phyloP scores from a whole-genome alignment of 2,888 invertebrate species.

The Gari tellinella region DNA sequence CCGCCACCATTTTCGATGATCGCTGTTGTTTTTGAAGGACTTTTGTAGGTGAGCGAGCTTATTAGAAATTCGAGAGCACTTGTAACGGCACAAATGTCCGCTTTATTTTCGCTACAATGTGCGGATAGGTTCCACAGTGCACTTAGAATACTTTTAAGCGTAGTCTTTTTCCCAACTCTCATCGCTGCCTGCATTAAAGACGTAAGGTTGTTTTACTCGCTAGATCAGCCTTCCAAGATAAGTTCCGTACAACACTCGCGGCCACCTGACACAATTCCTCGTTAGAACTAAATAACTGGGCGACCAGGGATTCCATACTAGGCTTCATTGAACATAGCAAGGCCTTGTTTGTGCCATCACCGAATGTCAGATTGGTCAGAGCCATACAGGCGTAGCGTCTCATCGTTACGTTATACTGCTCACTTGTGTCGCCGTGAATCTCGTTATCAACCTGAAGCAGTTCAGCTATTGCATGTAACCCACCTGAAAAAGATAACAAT shows the following conservation, averaged over 20 bases:
- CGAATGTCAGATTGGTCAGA: constrained; percentile 98
- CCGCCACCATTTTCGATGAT: constrained; percentile 98
- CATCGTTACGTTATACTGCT: constrained; percentile 90
- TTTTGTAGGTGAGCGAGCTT: constrained; percentile 94
- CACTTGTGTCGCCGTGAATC: constrained; percentile 90
- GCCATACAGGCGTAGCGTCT: constrained; percentile 99
- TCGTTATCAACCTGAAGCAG: constrained; percentile 95
- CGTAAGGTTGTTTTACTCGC: constrained; percentile 95
- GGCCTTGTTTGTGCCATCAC: constrained; percentile 98
- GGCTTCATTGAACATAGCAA: constrained; percentile 95
- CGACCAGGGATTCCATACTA: constrained; percentile 95
- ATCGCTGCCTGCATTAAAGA: constrained; percentile 96
- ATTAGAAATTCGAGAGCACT: constrained; percentile 96
- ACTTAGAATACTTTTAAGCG: constrained; percentile 96
- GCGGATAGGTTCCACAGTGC: constrained; percentile 99
- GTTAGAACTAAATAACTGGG: constrained; percentile 94
- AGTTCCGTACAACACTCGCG: constrained; percentile 96
- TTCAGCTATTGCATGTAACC: constrained; percentile 96
- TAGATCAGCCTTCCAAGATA: constrained; percentile 98
- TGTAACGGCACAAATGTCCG: constrained; percentile 95
- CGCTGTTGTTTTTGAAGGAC: constrained; percentile 95
- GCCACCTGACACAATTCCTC: constrained; percentile 98
- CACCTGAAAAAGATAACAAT: constrained; percentile 87
- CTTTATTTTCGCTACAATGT: constrained; percentile 97
- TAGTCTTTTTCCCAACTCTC: constrained; percentile 92